phyloP scores from a whole-genome alignment of 2,797 vertebrate species.

The Falco concolor region DNA sequence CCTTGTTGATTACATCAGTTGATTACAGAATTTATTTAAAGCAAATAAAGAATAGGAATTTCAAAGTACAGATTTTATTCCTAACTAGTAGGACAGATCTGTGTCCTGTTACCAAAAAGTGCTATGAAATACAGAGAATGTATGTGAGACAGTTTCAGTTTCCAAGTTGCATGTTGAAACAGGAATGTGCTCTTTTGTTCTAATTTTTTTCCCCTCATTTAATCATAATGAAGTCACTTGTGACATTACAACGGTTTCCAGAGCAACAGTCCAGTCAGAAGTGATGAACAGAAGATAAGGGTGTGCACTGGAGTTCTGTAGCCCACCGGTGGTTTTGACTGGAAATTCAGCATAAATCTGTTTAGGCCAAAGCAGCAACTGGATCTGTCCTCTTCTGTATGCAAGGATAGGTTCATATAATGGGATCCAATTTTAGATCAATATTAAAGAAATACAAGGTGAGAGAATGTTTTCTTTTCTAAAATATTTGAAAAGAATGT shows the following conservation, averaged over 20 bases:
- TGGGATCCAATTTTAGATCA: neutral
- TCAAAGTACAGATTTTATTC: neutral
- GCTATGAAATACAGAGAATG: neutral
- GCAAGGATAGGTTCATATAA: neutral
- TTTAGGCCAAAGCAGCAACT: neutral
- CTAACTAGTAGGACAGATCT: neutral
- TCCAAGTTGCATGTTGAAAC: constrained; percentile 48
- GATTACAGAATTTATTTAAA: neutral
- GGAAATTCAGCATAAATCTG: neutral
- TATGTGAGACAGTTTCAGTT: constrained; percentile 40
- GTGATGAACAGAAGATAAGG: constrained; percentile 52
- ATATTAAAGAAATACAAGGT: neutral
- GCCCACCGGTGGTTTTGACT: neutral
- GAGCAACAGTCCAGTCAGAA: constrained; percentile 61
- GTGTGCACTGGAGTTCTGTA: neutral
- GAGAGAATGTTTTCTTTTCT: neutral
- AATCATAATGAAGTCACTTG: constrained; percentile 66
- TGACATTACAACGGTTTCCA: constrained; percentile 33
- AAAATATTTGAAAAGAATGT: neutral
- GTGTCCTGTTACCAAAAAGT: neutral
- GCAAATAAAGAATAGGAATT: neutral
- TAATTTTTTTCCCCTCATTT: constrained; percentile 58
- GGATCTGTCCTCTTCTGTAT: neutral
- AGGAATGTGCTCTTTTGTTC: constrained; percentile 62
- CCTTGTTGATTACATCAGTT: neutral